Evolutionary conservation across 2,797 vertebrate species (phyloP).

Genomic region (Allobates femoralis): DNA sequence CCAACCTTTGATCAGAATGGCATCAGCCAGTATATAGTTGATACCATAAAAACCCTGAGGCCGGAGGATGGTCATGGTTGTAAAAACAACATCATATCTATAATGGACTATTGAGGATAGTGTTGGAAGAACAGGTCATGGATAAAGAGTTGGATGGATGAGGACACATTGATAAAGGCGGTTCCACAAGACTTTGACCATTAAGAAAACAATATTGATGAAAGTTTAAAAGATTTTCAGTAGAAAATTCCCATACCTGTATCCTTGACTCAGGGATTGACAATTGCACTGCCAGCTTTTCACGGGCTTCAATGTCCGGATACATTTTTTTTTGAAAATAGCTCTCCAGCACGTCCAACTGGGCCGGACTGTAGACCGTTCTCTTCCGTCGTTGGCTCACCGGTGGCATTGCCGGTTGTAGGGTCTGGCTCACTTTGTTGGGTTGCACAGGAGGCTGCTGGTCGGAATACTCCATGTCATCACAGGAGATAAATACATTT

Average conservation of each 20-base stretch:
- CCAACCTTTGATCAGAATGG: neutral
- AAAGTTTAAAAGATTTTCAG: neutral
- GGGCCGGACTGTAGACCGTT: constrained; percentile 3
- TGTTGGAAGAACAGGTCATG: neutral
- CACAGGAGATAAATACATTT: neutral
- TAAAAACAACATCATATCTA: neutral
- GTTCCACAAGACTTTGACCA: too few species aligned
- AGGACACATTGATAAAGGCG: neutral
- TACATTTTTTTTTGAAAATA: constrained; percentile 40
- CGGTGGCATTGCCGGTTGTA: neutral
- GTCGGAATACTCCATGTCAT: neutral
- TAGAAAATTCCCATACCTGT: constrained; percentile 26
- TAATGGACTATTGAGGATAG: neutral
- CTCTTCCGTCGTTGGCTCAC: constrained; percentile 39
- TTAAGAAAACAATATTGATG: neutral
- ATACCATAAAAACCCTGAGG: neutral
- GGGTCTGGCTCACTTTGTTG: neutral
- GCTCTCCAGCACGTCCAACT: constrained; percentile 23
- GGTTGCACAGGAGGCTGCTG: neutral
- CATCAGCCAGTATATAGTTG: too few species aligned
- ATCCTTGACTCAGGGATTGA: constrained; percentile 29
- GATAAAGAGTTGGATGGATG: neutral
- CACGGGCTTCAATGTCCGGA: constrained; percentile 40
- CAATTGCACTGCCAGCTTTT: constrained; percentile 29
- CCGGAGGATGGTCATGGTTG: neutral